phyloP scores from a whole-genome alignment of 2,113 vertebrate species.

The Symphodus melops region DNA sequence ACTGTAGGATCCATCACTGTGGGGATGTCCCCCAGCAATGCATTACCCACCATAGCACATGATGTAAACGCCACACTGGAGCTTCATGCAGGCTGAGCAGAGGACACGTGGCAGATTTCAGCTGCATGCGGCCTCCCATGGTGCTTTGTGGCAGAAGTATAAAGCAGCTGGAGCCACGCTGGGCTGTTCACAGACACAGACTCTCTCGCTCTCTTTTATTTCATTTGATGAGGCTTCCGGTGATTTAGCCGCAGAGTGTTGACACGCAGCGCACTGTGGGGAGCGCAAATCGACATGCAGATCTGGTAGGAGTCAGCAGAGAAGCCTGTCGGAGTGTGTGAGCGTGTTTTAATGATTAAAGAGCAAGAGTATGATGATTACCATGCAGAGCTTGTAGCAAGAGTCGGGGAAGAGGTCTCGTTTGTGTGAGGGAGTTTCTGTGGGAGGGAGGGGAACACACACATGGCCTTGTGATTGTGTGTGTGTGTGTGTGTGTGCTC shows the following conservation, averaged over 20 bases:
- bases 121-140: background rate
- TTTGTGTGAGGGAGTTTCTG: constrained; percentile 3
- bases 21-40: constrained; percentile 2
- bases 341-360: constrained; percentile 49
- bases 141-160: background rate
- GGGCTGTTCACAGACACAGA: background rate
- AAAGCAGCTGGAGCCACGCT: constrained; percentile 1
- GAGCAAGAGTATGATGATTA: constrained; percentile 21
- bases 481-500: background rate
- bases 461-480: background rate
- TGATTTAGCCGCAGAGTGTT: constrained; percentile 36
- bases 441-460: constrained; percentile 2
- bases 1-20: background rate
- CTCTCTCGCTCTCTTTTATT: constrained; percentile 1
- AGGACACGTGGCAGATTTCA: background rate
- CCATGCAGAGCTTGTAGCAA: constrained; percentile 32
- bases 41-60: constrained; percentile 4
- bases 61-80: background rate
- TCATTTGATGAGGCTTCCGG: constrained; percentile 18
- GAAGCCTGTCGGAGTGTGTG: constrained; percentile 28
- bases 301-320: constrained; percentile 28
- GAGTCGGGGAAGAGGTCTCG: constrained; percentile 12
- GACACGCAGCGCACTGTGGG: constrained; percentile 48
- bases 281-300: constrained; percentile 46
- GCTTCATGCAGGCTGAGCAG: background rate